phyloP scores from a whole-genome alignment of 2,113 vertebrate genomes.

The Bos indicus region DNA sequence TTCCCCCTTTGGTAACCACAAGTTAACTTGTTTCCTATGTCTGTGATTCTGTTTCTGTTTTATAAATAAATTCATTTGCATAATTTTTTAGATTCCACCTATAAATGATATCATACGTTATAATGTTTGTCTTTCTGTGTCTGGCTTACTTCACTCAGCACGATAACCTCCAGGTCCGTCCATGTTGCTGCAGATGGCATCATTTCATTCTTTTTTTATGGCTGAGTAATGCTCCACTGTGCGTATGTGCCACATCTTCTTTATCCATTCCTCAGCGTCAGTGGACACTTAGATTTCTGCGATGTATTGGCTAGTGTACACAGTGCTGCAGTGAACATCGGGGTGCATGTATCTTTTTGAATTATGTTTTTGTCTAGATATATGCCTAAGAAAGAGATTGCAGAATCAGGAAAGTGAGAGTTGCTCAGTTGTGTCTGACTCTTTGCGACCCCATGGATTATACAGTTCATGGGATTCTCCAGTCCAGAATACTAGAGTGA shows the following conservation, averaged over 20 bases:
- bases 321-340: neutral
- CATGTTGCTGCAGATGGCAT: neutral
- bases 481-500: neutral
- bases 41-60: neutral
- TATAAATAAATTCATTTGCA: neutral
- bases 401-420: neutral
- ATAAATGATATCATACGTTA: accelerated
- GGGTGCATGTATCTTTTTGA: neutral
- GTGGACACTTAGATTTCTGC: neutral
- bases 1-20: neutral
- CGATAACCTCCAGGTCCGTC: neutral
- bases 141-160: neutral
- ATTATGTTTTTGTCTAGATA: neutral
- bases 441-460: neutral
- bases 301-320: neutral
- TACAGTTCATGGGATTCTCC: neutral
- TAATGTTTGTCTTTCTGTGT: neutral
- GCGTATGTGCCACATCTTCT: accelerated
- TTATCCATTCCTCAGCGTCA: neutral
- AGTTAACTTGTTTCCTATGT: neutral
- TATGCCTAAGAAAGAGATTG: neutral
- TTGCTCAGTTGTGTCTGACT: neutral
- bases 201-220: neutral
- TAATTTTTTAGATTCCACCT: neutral
- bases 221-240: neutral